Evolutionary conservation across 2,797 vertebrate species (phyloP).

Genomic region (Mareca penelope): DNA sequence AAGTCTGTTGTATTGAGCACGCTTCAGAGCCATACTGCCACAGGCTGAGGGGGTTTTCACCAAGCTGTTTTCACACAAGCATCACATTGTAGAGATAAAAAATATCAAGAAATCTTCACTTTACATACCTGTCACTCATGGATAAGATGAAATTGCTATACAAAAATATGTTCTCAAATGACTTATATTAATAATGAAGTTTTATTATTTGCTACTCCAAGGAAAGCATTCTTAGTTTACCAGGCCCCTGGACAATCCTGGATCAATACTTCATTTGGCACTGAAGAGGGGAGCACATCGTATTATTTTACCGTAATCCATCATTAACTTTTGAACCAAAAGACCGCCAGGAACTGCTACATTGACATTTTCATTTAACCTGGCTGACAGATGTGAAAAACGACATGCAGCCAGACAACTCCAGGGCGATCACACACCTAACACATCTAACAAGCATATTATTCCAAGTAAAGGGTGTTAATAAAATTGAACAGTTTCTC

Average conservation of each 20-base stretch:
- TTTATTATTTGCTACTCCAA: not conserved
- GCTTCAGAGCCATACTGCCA: not conserved
- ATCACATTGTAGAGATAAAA: too few species aligned
- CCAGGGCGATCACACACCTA: not conserved
- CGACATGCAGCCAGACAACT: not conserved
- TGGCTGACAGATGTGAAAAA: not conserved
- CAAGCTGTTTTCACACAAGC: not conserved
- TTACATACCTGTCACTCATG: not conserved
- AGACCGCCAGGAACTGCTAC: not conserved
- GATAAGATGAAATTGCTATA: not conserved
- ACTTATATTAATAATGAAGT: not conserved
- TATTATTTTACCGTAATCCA: not conserved
- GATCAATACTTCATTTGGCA: not conserved
- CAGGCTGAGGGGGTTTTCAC: not conserved
- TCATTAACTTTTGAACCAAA: not conserved
- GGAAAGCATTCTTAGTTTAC: not conserved
- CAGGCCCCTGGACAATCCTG: not conserved
- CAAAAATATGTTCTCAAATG: not conserved
- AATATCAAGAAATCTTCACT: not conserved
- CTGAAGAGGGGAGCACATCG: rapidly evolving
- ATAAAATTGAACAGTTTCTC: not conserved
- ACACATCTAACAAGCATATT: not conserved
- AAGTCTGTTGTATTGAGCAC: not conserved
- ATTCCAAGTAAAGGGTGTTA: not conserved
- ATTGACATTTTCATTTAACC: not conserved